phyloP scores from a whole-genome alignment of 2,888 invertebrate species.

The Sipha maydis region DNA sequence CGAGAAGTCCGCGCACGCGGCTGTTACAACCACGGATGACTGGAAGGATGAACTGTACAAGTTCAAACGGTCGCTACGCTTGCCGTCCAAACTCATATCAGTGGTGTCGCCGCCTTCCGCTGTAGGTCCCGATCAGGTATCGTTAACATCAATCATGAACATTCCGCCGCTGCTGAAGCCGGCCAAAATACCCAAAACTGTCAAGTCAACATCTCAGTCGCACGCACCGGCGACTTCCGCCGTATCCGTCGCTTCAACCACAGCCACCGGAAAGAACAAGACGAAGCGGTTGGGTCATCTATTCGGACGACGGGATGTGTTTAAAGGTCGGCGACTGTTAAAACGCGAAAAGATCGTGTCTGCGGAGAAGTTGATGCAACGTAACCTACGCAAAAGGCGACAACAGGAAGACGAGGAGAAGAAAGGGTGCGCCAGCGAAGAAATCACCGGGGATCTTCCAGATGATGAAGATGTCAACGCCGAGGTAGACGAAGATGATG shows the following conservation, averaged over 20 bases:
- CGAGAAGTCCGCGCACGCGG: constrained; percentile 71
- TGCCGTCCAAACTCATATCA: constrained; percentile 83
- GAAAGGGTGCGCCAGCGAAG: neutral
- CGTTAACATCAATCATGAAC: constrained; percentile 53
- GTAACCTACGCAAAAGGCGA: constrained; percentile 32
- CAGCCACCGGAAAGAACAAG: neutral
- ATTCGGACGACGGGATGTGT: constrained; percentile 55
- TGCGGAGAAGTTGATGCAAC: constrained; percentile 50
- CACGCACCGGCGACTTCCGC: neutral
- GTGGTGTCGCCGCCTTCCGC: constrained; percentile 76
- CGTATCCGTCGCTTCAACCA: neutral
- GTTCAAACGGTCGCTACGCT: constrained; percentile 83
- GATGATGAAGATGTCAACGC: neutral
- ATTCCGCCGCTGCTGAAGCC: constrained; percentile 14
- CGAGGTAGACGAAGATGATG: neutral
- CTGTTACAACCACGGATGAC: constrained; percentile 67
- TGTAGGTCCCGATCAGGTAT: constrained; percentile 42
- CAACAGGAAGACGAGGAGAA: constrained; percentile 24
- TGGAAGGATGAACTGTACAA: constrained; percentile 87
- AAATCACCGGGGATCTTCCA: neutral
- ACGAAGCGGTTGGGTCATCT: constrained; percentile 33
- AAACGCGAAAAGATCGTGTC: constrained; percentile 53
- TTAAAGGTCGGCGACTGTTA: constrained; percentile 40
- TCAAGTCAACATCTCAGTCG: constrained; percentile 8
- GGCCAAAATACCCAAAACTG: constrained; percentile 15